Percentiles rank a stretch among this genome's conserved stretches.
phyloP scores from a whole-genome alignment of 1,140 invertebrate species.

The Pogonus chalceus region DNA sequence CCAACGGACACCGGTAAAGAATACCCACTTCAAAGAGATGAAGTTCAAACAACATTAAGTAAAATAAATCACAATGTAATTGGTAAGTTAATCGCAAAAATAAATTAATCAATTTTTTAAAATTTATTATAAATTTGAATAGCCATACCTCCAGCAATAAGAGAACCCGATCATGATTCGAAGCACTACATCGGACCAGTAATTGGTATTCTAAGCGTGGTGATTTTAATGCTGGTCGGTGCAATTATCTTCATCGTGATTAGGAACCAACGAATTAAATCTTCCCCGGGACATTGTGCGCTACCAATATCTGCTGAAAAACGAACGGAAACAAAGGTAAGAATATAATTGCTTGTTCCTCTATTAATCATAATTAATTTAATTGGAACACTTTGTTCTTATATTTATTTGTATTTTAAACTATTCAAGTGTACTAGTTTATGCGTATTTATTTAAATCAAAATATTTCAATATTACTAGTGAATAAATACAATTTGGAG shows the following conservation, averaged over 20 bases:
- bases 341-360: too few relatives aligned
- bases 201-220: slow-evolving; percentile 63
- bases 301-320: slow-evolving; percentile 38
- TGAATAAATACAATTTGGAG: too few relatives aligned
- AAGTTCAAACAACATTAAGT: slow-evolving; percentile 51
- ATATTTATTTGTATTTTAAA: too few relatives aligned
- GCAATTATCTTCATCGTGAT: slow-evolving; percentile 63
- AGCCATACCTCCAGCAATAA: slow-evolving; percentile 13
- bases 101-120: too few relatives aligned
- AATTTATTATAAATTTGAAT: too few relatives aligned
- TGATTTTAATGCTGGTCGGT: slow-evolving; percentile 56
- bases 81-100: slow-evolving; percentile 5
- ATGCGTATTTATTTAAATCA: too few relatives aligned
- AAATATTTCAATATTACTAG: too few relatives aligned
- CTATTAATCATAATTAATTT: too few relatives aligned
- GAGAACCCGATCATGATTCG: slow-evolving; percentile 37
- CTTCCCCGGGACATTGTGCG: slow-evolving; percentile 36
- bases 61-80: slow-evolving; percentile 35
- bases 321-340: slow-evolving; percentile 41
- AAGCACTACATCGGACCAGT: slow-evolving; percentile 58
- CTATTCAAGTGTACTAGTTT: too few relatives aligned
- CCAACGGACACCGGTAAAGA: slow-evolving; percentile 42
- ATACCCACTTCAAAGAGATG: slow-evolving; percentile 56
- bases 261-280: slow-evolving; percentile 52
- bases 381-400: too few relatives aligned